Base-by-base conservation (phyloP, 1,140 invertebrate genomes). In the Euschistus heros region DNA sequence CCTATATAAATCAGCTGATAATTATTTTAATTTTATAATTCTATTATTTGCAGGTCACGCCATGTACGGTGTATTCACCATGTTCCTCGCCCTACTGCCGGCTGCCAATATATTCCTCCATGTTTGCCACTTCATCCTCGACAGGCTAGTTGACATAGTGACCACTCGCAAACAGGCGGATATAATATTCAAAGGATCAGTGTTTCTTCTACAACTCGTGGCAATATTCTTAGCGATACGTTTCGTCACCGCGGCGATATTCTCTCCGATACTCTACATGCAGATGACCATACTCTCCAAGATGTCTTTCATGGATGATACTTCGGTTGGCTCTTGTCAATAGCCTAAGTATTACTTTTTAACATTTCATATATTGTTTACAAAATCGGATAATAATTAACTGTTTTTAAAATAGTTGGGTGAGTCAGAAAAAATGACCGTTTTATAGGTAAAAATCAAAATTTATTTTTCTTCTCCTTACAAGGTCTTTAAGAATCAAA, bases 41-140 rank as follows among this genome's bases (percentile, higher is more conserved):
- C 33, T 37, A 10, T 37, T 26, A 24, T 57, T 50, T 20, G 6
- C 54, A 57, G 59, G 59, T n/a, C 59, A 44, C 17, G 30, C 59
- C 7, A 33, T 61, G 27, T 61, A 68, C 68, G 64, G 68, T 61
- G 60, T 68, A 0, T 68, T 68, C 59, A 65, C 67, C 18, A 68
- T 68, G 67, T 68, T 65, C 60, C 42, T 68, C n/a, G 62, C 67
- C 3, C 59, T 68, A 0, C 44, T 68, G 17, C 67, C 67, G 0
- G 64, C 60, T n/a, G 30, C 33, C 2, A 59, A 44, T 22, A 68
- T 68, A 33, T 52, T 68, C 24, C 64, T 68, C 15, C 63, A 68
- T 55, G 63, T 68, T 2, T 42, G 54, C 18, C 59, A 68, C 26
- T 68, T 65, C 55, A 37, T 68, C 22, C 47, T 68, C 0, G 67